These are phyloP conservation scores for Hymenochirus boettgeri DNA, from an alignment of 2,113 vertebrate species.

Conservation along the genomic window DNA sequence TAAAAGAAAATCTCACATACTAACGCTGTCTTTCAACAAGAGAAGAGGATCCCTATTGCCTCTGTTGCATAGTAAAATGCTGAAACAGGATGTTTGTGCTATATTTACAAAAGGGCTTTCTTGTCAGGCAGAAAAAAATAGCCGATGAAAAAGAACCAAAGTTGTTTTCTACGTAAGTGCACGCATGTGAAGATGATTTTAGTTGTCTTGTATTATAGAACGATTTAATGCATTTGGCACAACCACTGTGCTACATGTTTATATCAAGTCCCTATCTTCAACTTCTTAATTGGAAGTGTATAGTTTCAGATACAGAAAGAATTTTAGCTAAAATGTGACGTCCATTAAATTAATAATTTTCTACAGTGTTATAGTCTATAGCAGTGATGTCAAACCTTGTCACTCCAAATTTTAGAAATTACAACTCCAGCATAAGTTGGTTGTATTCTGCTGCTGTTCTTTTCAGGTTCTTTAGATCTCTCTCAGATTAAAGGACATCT, in stretches of 20 bases:
- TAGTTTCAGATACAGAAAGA: no score
- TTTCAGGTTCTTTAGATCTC: no score
- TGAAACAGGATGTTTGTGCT: slow-evolving; percentile 24
- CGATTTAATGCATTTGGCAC: slow-evolving; percentile 20
- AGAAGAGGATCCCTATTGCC: slow-evolving; percentile 16
- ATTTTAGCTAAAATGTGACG: no score
- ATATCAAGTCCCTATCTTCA: neutral
- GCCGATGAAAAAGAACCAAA: neutral
- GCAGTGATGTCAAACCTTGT: no score
- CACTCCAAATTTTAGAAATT: no score
- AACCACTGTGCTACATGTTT: slow-evolving; percentile 23
- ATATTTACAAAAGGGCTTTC: slow-evolving; percentile 22
- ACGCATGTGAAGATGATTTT: slow-evolving; percentile 11
- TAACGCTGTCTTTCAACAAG: neutral
- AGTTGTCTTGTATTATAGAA: slow-evolving; percentile 4
- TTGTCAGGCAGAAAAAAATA: slow-evolving; percentile 11
- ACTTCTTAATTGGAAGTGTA: no score
- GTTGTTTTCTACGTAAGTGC: slow-evolving; percentile 22
- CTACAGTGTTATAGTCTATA: no score
- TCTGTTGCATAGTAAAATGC: neutral
- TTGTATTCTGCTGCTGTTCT: neutral
- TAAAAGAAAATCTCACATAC: neutral
- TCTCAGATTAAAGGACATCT: no score
- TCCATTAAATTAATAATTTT: no score
- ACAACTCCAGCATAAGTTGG: no score